Base-by-base conservation (phyloP, 2,113 vertebrate genomes). In the Rhagologus leucostigma region DNA sequence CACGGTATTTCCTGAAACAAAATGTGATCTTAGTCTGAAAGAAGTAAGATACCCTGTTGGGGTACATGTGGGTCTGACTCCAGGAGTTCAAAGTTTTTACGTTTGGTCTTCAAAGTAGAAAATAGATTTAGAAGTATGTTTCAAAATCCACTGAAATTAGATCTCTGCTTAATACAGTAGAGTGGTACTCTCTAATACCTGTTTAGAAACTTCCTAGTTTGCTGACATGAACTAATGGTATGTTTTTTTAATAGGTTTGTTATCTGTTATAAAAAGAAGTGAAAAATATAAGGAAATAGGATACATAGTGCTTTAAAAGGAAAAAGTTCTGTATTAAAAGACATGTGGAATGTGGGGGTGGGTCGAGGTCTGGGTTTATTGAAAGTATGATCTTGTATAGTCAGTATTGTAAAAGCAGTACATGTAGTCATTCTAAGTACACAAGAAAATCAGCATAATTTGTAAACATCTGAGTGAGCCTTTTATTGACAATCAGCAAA, bases 11-110 rank as follows among this genome's bases (percentile, higher is more conserved):
- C 16, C 20, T 56, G 44, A 92, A 90, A 60, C 11, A 49, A 76
- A 76, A 53, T 37, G 4, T 59, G 7, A 18, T 67, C 9, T 3
- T 9, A 50, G 4, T 59, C 11, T 53, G 47, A 73, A 81, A 77
- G 30, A 73, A 39, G 12, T 30, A 8, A 30, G 8, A 8, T 79
- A 1, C 44, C 19, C 2, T 4, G 0, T 4, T 70, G 21, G 12
- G 9, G 4, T 83, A 84, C 32, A 64, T 33, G 7, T 47, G 20
- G 15, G 15, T 84, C 46, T 57, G 37, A 47, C 29, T 53, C 13
- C 21, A 63, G 23, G 17, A 63, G 5, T 44, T 47, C 7, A 41
- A 52, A 79, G 27, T 32, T 4, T 44, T 83, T 33, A 13, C 24
- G 5, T 86, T 85, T 79, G 64, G 4, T 60, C 59, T 76, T 76